These are phyloP conservation scores for Sibirionetta formosa DNA, from an alignment of 2,797 vertebrate species.

Conservation along the genomic window DNA sequence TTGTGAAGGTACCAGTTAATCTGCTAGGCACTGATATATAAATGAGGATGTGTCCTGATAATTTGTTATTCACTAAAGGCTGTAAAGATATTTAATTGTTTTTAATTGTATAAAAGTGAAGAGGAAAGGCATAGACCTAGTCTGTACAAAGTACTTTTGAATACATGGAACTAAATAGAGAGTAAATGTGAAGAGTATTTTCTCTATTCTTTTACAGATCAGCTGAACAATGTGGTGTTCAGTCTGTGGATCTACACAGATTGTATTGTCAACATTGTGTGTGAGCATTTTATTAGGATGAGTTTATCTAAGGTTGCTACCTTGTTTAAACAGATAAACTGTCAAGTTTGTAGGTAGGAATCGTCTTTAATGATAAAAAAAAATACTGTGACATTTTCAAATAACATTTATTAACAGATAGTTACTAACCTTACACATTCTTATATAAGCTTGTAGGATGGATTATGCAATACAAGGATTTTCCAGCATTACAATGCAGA, in stretches of 20 bases:
- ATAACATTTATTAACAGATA: not conserved
- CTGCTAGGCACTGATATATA: not conserved
- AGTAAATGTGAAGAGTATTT: not conserved
- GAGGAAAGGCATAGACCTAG: not conserved
- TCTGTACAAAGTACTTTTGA: not conserved
- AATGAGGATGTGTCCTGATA: not conserved
- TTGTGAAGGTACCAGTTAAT: not conserved
- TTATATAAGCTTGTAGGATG: not conserved
- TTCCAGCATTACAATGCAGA: not conserved
- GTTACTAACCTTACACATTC: not conserved
- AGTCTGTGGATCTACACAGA: not conserved
- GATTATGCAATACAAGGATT: not conserved
- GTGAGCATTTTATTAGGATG: not conserved
- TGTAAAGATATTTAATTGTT: not conserved
- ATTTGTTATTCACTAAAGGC: not conserved
- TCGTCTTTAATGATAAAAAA: too few species aligned
- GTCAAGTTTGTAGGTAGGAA: not conserved
- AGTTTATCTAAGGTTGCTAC: not conserved
- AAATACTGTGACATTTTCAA: not conserved
- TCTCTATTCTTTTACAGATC: not conserved
- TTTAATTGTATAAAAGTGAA: not conserved
- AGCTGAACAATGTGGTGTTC: not conserved
- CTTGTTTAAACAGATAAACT: not conserved
- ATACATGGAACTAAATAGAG: not conserved
- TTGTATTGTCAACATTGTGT: not conserved